These are phyloP conservation scores for Okapia johnstoni DNA, from an alignment of 2,113 vertebrate genomes.

Conservation along the genomic window DNA sequence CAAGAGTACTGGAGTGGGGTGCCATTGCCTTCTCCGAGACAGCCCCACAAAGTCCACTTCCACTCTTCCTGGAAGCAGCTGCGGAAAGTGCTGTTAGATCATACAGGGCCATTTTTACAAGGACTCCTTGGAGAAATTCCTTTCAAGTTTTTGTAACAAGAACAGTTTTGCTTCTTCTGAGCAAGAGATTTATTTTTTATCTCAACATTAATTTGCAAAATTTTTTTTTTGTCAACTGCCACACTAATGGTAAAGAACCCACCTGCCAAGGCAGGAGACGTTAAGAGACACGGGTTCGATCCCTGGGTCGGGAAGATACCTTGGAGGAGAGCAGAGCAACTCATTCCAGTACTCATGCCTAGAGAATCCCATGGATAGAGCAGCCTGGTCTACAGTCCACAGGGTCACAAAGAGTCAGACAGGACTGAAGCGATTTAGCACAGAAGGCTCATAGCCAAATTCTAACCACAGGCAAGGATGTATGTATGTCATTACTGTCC, in stretches of 20 bases:
- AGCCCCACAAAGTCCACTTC: not conserved
- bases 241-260: not conserved
- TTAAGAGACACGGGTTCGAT: not conserved
- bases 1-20: too few relatives aligned
- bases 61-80: not conserved
- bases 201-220: not conserved
- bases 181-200: not conserved
- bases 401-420: not conserved
- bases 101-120: not conserved
- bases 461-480: not conserved
- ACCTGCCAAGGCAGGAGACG: not conserved
- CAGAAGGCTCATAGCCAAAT: not conserved
- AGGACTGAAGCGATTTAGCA: not conserved
- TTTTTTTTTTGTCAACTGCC: not conserved
- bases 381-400: not conserved
- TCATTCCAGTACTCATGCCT: not conserved
- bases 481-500: not conserved
- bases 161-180: not conserved
- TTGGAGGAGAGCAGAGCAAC: not conserved
- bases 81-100: not conserved
- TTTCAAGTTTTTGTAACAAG: slow-evolving; percentile 12
- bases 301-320: not conserved
- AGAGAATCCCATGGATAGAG: not conserved
- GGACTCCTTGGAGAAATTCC: not conserved
- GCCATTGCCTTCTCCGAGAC: too few relatives aligned